phyloP scores from a whole-genome alignment of 2,888 invertebrate species.

The Bombylius discolor region DNA sequence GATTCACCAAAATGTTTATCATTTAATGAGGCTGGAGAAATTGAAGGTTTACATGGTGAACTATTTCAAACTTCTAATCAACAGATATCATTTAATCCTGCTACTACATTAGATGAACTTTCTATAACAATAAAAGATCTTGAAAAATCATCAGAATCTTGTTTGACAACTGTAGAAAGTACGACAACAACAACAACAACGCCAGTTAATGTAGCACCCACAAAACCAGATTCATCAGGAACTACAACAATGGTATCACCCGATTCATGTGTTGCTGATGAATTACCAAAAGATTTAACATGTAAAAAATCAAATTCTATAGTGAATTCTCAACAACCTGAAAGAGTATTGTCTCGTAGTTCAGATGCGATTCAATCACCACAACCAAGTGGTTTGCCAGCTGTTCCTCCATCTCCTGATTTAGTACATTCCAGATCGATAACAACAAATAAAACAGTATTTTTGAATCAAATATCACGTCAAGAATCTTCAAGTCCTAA shows the following conservation, averaged over 20 bases:
- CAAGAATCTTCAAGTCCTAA: constrained; percentile 19
- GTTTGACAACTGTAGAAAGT: constrained; percentile 8
- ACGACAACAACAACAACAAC: constrained; percentile 23
- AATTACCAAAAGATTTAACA: constrained; percentile 47
- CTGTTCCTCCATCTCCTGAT: constrained; percentile 57
- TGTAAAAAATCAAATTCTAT: constrained; percentile 36
- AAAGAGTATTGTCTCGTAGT: constrained; percentile 51
- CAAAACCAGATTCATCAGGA: constrained; percentile 4
- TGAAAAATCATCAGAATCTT: constrained; percentile 28
- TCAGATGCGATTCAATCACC: constrained; percentile 63
- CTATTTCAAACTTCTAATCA: constrained; percentile 23
- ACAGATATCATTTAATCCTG: constrained; percentile 13
- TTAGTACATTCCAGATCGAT: constrained; percentile 39
- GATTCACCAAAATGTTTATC: constrained; percentile 34
- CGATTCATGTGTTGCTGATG: constrained; percentile 33
- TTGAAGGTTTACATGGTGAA: constrained; percentile 31
- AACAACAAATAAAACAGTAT: constrained; percentile 21
- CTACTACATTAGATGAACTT: constrained; percentile 32
- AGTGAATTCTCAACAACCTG: constrained; percentile 19
- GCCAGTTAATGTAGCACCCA: constrained; percentile 7
- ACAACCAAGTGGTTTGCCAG: constrained; percentile 57
- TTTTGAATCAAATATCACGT: constrained; percentile 17
- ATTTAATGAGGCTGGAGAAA: constrained; percentile 35
- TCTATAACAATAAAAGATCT: constrained; percentile 45
- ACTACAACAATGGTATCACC: constrained; percentile 17